Evolutionary conservation across 2,113 vertebrate species (phyloP).

Genomic region (Gadus macrocephalus): DNA sequence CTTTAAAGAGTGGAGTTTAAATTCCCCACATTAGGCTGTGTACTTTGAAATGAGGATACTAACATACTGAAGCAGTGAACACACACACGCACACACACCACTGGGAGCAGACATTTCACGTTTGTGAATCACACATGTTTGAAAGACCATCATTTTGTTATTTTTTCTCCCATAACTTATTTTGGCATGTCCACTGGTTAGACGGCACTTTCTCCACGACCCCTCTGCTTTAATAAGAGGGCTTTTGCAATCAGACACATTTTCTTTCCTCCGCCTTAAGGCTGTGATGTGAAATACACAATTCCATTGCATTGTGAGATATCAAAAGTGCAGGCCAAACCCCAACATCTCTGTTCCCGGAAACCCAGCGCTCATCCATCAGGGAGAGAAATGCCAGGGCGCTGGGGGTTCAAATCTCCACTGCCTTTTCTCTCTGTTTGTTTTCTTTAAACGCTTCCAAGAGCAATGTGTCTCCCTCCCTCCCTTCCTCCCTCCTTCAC

Average conservation of each 20-base stretch:
- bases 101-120: conserved; percentile 7
- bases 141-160: neutral
- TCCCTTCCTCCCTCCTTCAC: conserved; percentile 27
- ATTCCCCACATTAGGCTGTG: no score
- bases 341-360: conserved; percentile 33
- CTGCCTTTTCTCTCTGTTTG: conserved; percentile 63
- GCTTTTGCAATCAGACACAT: conserved; percentile 55
- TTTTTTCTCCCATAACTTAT: conserved; percentile 17
- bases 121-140: conserved; percentile 13
- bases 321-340: conserved; percentile 44
- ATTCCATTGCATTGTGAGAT: conserved; percentile 54
- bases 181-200: conserved; percentile 35
- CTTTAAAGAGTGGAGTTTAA: no score
- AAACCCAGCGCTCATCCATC: conserved; percentile 58
- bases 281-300: conserved; percentile 48
- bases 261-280: conserved; percentile 40
- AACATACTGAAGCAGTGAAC: neutral
- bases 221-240: conserved; percentile 48
- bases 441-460: conserved; percentile 60
- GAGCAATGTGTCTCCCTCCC: conserved; percentile 20
- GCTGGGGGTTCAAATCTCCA: conserved; percentile 51
- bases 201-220: conserved; percentile 28
- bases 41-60: neutral
- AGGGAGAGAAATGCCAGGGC: conserved; percentile 60
- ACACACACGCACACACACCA: neutral